Percentiles rank a stretch among this genome's conserved stretches.
phyloP scores from a whole-genome alignment of 2,113 vertebrate species.

The Pelecanoides urinatrix region DNA sequence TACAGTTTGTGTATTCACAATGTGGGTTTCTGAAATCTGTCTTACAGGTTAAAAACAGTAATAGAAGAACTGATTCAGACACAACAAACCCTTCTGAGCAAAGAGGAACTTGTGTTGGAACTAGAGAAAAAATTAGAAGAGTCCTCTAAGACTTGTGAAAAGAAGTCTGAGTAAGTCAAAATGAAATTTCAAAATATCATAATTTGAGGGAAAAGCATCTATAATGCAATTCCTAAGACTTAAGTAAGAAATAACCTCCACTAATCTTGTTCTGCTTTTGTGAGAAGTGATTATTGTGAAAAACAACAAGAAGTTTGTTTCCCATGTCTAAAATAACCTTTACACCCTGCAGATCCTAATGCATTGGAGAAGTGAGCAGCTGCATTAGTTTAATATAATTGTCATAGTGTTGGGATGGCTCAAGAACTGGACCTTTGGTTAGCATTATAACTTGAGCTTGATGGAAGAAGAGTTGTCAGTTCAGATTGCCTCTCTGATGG shows the following conservation, averaged over 20 bases:
- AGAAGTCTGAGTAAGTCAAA: constrained; percentile 89
- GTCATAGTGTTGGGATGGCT: background rate
- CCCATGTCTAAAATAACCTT: background rate
- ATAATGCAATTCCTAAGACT: background rate
- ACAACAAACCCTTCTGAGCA: constrained; percentile 86
- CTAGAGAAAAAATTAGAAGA: constrained; percentile 89
- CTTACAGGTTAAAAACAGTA: constrained; percentile 86
- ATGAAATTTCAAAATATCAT: background rate
- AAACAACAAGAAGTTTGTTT: background rate
- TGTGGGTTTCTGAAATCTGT: background rate
- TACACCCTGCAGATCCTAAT: background rate
- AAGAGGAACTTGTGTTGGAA: constrained; percentile 86
- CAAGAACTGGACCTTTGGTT: background rate
- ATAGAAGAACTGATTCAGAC: constrained; percentile 88
- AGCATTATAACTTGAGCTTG: background rate
- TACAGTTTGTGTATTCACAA: background rate
- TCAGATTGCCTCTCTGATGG: background rate
- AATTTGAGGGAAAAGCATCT: background rate
- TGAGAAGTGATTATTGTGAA: background rate
- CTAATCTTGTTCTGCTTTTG: background rate
- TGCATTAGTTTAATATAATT: background rate
- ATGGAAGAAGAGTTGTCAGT: background rate
- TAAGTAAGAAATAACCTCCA: background rate
- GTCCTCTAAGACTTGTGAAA: constrained; percentile 81
- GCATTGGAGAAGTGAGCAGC: background rate